Base-by-base conservation (phyloP, 2,113 vertebrate species). In the Gavialis gangeticus region DNA sequence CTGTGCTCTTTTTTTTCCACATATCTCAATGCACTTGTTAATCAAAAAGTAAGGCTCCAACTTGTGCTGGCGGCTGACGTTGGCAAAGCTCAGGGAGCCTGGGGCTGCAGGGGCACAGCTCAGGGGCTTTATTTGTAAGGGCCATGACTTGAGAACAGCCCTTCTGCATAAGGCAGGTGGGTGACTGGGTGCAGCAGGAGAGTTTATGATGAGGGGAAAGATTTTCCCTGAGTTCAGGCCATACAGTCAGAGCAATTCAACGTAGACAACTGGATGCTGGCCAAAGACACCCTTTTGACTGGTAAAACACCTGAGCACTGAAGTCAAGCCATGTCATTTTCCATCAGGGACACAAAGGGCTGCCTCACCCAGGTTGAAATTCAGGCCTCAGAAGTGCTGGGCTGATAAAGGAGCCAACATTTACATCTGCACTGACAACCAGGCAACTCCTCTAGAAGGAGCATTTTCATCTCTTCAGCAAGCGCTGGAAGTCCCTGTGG, bases 291-390 rank as follows among this genome's bases (percentile, higher is more conserved):
- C 69, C 6, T 22, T 34, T 73, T 73, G 57, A 46, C 46, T 79
- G 88, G 90, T 89, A 30, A 71, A 87, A 56, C 59, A 67, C 3
- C 79, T 76, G 10, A 46, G 46, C 46, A 46, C 16, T 94, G 46
- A 27, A 62, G 66, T 34, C 56, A 66, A 89, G 60, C 37, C 78
- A 30, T 63, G 4, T 46, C 89, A 24, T 79, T 87, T 89, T 76
- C 76, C 75, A 28, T 4, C 75, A 17, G 69, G 79, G 87, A 30
- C 1, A 13, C 2, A 2, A 77, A 66, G 57, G 8, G 57, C 19
- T 19, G 28, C 0, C 0, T 79, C 37, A 79, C 0, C 12, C 0
- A 67, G 80, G 22, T 16, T 1, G 69, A 91, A 87, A 82, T 67
- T 64, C 2, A 63, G 46, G 10, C 63, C 4, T 73, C 69, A 24